These are phyloP conservation scores for Lordiphosa fenestrarum DNA, from an alignment of 2,888 invertebrate genomes.

Conservation along the genomic window DNA sequence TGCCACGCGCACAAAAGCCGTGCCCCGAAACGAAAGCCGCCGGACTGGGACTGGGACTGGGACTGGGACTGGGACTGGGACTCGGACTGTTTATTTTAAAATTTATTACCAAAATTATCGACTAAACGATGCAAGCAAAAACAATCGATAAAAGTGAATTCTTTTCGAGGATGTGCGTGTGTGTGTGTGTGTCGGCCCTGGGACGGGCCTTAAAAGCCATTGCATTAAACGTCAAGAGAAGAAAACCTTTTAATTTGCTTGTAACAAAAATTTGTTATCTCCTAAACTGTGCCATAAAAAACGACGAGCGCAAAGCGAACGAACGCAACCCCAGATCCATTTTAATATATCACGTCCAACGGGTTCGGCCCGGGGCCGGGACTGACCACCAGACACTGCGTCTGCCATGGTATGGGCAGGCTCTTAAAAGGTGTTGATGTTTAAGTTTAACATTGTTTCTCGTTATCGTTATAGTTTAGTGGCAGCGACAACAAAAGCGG, in stretches of 20 bases:
- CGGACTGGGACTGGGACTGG: conserved; percentile 17
- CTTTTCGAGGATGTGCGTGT: conserved; percentile 43
- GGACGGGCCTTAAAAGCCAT: conserved; percentile 51
- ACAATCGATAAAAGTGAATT: conserved; percentile 77
- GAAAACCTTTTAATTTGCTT: conserved; percentile 79
- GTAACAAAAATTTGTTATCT: conserved; percentile 78
- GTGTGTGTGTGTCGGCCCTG: not conserved
- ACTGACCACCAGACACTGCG: no score
- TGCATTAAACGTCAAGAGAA: conserved; percentile 66
- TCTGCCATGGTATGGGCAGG: conserved; percentile 37
- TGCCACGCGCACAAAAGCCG: conserved; percentile 47
- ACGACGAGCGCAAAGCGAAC: conserved; percentile 60
- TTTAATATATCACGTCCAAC: conserved; percentile 66
- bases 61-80: no score
- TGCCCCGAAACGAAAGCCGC: conserved; percentile 23
- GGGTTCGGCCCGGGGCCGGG: no score
- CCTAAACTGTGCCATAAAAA: conserved; percentile 77
- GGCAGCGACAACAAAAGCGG: conserved; percentile 68
- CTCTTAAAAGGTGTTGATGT: conserved; percentile 78
- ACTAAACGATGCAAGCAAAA: conserved; percentile 78
- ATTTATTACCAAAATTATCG: conserved; percentile 78
- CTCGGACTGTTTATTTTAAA: conserved; percentile 66
- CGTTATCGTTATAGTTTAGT: conserved; percentile 78
- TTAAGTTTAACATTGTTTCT: conserved; percentile 78
- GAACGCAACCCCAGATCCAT: conserved; percentile 55